phyloP scores from a whole-genome alignment of 2,797 vertebrate species.

The Myoxocephalus aenaeus region DNA sequence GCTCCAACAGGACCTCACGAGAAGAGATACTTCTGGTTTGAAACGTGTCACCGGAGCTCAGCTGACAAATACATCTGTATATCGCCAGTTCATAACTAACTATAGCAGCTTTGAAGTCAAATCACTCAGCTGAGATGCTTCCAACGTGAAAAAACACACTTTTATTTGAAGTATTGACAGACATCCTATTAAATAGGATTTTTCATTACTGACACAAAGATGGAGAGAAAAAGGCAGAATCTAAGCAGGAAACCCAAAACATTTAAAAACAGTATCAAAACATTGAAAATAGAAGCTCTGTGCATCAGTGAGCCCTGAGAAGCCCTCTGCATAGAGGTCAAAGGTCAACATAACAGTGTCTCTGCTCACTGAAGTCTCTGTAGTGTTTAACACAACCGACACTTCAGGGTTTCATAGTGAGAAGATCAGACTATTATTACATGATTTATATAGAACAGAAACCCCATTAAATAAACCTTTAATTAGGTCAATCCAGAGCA shows the following conservation, averaged over 20 bases:
- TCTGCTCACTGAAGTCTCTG: slow-evolving; percentile 1
- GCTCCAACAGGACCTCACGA: background rate
- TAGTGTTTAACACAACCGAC: slow-evolving; percentile 4
- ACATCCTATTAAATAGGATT: slow-evolving; percentile 45
- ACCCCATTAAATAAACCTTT: slow-evolving; percentile 47
- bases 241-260: slow-evolving; percentile 36
- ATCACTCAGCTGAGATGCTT: slow-evolving; percentile 10
- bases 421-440: background rate
- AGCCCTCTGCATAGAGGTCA: slow-evolving; percentile 52
- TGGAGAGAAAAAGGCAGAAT: slow-evolving; percentile 25
- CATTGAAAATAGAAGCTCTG: slow-evolving; percentile 45
- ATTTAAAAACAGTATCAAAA: slow-evolving; percentile 62
- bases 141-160: slow-evolving; percentile 43
- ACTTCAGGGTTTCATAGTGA: background rate
- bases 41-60: no score
- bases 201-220: slow-evolving; percentile 34
- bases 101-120: background rate
- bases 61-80: background rate
- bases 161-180: slow-evolving; percentile 53
- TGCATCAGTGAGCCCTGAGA: slow-evolving; percentile 55
- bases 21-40: background rate
- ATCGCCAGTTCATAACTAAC: background rate
- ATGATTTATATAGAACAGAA: slow-evolving; percentile 15
- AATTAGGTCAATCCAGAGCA: slow-evolving; percentile 31
- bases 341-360: slow-evolving; percentile 23